These are phyloP conservation scores for Parnassius mnemosyne DNA, from an alignment of 2,888 invertebrate species.

Conservation along the genomic window DNA sequence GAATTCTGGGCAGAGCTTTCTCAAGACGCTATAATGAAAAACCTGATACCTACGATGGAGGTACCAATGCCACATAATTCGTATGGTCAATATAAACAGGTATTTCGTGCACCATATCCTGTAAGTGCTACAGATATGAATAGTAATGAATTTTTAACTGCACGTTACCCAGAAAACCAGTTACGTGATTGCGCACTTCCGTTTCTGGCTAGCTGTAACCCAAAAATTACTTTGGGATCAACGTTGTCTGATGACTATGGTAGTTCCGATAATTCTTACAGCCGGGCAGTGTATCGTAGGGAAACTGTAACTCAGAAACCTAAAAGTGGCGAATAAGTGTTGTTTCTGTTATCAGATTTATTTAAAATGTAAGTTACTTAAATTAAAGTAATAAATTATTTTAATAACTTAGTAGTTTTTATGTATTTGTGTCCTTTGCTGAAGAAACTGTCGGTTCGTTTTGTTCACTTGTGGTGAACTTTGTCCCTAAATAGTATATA, in stretches of 20 bases:
- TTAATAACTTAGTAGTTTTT: too few relatives aligned
- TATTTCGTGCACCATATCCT: not conserved
- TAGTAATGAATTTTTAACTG: conserved; percentile 13
- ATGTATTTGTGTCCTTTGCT: too few relatives aligned
- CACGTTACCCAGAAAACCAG: conserved; percentile 16
- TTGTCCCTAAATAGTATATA: too few relatives aligned
- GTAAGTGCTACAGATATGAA: conserved; percentile 8
- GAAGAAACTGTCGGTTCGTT: too few relatives aligned
- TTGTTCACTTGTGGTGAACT: too few relatives aligned
- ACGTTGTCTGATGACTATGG: conserved; percentile 15
- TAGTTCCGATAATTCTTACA: conserved; percentile 1
- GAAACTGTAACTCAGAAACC: not conserved
- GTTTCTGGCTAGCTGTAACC: conserved; percentile 50
- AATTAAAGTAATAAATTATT: too few relatives aligned
- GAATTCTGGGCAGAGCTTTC: conserved; percentile 50
- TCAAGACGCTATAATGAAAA: conserved; percentile 58
- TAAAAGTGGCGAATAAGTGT: conserved; percentile 4
- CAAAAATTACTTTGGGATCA: conserved; percentile 43
- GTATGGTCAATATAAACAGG: conserved; percentile 9
- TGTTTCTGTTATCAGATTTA: too few relatives aligned
- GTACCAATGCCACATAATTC: conserved; percentile 46
- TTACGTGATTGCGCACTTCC: conserved; percentile 43
- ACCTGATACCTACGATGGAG: conserved; percentile 65
- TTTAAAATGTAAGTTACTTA: too few relatives aligned
- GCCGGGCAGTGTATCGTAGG: not conserved